phyloP scores from a whole-genome alignment of 2,797 vertebrate genomes.

The Clarias platycephalus region DNA sequence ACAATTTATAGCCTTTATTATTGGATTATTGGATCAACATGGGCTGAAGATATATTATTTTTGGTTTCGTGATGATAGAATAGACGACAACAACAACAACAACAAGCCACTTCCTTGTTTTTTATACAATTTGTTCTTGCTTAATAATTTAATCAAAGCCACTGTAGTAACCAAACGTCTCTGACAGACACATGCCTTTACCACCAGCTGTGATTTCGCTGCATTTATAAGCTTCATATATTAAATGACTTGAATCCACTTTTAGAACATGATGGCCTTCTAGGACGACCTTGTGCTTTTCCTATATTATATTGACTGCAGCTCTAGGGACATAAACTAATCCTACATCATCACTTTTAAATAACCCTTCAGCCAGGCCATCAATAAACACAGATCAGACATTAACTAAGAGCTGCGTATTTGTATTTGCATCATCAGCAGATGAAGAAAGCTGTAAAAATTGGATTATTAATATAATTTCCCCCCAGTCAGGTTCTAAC shows the following conservation, averaged over 20 bases:
- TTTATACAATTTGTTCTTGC: not conserved
- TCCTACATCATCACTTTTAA: not conserved
- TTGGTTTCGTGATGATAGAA: not conserved
- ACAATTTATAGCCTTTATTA: not conserved
- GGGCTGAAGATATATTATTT: not conserved
- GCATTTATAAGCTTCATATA: not conserved
- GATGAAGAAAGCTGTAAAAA: conserved; percentile 12
- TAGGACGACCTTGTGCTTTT: not conserved
- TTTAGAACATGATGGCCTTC: not conserved
- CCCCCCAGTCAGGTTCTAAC: conserved; percentile 7
- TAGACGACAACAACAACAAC: not conserved
- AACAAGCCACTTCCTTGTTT: conserved; percentile 25
- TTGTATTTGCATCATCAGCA: conserved; percentile 25
- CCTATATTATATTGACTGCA: not conserved
- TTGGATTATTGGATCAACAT: not conserved
- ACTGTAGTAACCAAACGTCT: not conserved
- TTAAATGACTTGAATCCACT: not conserved
- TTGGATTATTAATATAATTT: conserved; percentile 27
- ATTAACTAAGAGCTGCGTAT: not conserved
- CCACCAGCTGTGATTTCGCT: conserved; percentile 26
- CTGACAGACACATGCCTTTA: not conserved
- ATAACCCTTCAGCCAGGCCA: not conserved
- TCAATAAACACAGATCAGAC: not conserved
- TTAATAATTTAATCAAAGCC: conserved; percentile 1
- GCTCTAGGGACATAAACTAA: not conserved